These are phyloP conservation scores for Onchidella celtica DNA, from an alignment of 2,888 invertebrate species.

Conservation along the genomic window DNA sequence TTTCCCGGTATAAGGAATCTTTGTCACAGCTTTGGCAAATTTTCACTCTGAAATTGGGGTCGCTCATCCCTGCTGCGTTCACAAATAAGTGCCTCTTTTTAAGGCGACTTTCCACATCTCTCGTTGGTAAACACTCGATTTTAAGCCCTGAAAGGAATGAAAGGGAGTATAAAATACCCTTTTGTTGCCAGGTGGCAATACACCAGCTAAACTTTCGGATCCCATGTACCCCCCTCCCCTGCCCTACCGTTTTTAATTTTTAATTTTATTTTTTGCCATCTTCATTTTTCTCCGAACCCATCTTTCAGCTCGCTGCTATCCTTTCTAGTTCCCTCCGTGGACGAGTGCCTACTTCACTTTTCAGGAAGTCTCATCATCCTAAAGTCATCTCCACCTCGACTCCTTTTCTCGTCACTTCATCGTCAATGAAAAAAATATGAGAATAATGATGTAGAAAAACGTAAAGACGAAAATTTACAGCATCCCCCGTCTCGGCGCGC, in stretches of 20 bases:
- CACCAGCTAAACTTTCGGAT: neutral
- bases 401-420: too few species aligned
- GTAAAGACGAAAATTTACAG: too few species aligned
- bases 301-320: too few species aligned
- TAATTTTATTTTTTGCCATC: too few species aligned
- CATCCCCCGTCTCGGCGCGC: too few species aligned
- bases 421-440: too few species aligned
- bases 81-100: conserved; percentile 15
- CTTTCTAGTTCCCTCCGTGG: too few species aligned
- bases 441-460: too few species aligned
- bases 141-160: neutral
- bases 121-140: conserved; percentile 21
- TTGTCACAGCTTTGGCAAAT: neutral
- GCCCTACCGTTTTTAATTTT: neutral
- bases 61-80: neutral
- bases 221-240: neutral
- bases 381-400: too few species aligned
- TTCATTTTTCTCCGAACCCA: too few species aligned
- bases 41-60: conserved; percentile 27
- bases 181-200: conserved; percentile 31
- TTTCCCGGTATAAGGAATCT: neutral
- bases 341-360: too few species aligned
- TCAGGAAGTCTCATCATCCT: too few species aligned
- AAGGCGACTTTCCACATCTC: neutral
- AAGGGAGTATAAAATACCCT: neutral